Base-by-base conservation (phyloP, 2,113 vertebrate genomes). In the Hypocryptadius cinnamomeus region DNA sequence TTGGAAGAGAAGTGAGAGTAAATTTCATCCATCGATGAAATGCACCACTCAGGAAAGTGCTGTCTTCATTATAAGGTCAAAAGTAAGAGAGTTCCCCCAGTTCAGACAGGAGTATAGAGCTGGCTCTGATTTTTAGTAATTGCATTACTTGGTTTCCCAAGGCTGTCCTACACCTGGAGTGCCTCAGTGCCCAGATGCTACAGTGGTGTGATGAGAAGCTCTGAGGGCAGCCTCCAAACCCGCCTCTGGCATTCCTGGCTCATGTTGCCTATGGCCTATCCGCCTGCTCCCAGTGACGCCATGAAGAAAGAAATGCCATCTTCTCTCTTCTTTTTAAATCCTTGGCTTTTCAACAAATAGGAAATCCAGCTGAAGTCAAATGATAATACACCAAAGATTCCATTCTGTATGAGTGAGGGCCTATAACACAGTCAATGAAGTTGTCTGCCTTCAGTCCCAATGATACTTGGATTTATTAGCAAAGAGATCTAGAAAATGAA, bases 161-260 rank as follows among this genome's bases (percentile, higher is more conserved):
- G 37, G 28, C 37, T 82, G 40, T 42, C 39, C 31, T 54, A 42
- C 13, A 31, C 11, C n/a, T 51, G 18, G 45, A 47, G 35, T 25
- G 37, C 12, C 48, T 56, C 69, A 51, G 40, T 6, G 3, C 18
- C 76, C 3, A 2, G 39, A 24, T 1, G 0, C 37, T 64, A n/a
- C 0, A 1, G 35, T 45, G 39, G 27, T 8, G 40, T 4, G 3
- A 27, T 0, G 2, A 77, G 35, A 73, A 70, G 69, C 19, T 66
- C 42, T 8, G 1, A 76, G 61, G 13, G 35, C 53, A 82, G 30
- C 24, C 25, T 70, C 30, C 60, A 82, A 57, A 45, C 37, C 60
- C 50, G 35, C 11, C n/a, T 39, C 63, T 27, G 23, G 12, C 37
- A 54, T 65, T 45, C 23, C 13, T 8, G 8, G 21, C n/a, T 40